phyloP scores from a whole-genome alignment of 2,888 invertebrate genomes.

The Callimorpha dominula region DNA sequence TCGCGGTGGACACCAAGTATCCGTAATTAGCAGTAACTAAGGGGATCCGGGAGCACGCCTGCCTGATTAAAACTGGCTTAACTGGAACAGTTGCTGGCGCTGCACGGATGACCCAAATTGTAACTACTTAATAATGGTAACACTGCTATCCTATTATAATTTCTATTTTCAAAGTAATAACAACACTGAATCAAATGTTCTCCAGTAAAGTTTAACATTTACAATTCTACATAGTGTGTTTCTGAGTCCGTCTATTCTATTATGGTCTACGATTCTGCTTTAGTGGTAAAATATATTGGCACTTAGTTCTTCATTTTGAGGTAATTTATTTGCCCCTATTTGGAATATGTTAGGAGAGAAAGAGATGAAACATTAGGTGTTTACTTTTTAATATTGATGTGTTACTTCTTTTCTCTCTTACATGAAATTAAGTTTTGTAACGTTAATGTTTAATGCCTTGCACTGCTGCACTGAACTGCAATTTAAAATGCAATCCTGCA shows the following conservation, averaged over 20 bases:
- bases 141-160: constrained; percentile 23
- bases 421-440: too few species aligned
- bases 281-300: neutral
- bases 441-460: too few species aligned
- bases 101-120: constrained; percentile 58
- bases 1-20: constrained; percentile 78
- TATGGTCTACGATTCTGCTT: neutral
- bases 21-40: constrained; percentile 83
- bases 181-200: constrained; percentile 26
- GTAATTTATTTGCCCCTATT: neutral
- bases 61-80: constrained; percentile 77
- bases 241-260: neutral
- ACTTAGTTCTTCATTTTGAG: neutral
- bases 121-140: constrained; percentile 55
- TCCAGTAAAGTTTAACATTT: constrained; percentile 6
- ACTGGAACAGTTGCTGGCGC: constrained; percentile 51
- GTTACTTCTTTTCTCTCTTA: too few species aligned
- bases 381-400: neutral
- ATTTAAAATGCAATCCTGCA: too few species aligned
- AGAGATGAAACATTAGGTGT: neutral
- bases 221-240: constrained; percentile 25
- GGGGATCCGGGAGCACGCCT: constrained; percentile 64
- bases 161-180: constrained; percentile 47
- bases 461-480: too few species aligned
- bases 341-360: neutral